Base-by-base conservation (phyloP, 1,140 invertebrate species). In the Pachyrhynchus sulphureomaculatus region DNA sequence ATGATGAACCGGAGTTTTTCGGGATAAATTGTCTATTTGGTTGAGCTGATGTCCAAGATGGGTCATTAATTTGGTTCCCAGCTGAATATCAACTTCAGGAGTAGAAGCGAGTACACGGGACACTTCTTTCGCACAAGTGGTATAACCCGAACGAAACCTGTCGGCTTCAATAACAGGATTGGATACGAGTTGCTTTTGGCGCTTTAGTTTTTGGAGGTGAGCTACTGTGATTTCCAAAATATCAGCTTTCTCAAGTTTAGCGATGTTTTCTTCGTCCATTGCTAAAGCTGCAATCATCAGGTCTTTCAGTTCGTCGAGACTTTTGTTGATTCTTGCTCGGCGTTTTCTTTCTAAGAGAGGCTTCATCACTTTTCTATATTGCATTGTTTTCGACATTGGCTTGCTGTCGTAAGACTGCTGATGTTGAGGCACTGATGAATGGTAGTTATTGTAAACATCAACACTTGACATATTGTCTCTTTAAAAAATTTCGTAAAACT, bases 181-280 rank as follows among this genome's bases (percentile, higher is more conserved):
- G 26, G 85, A 79, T 12, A 84, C 81, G 6, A 90, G 78, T 26
- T 85, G 80, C 49, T 86, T 83, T 45, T 90, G 88, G 23, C 85
- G 80, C 56, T 90, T 87, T 18, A 95, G 80, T 64, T 88, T 91
- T 78, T 93, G 90, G 63, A 98, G 80, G 71, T 96, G 93, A 68
- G 90, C 86, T 9, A 98, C 94, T 0, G 95, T 96, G 76, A 97
- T 80, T 75, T 98, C 95, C 64, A 98, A 83, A 72, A 98, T 96
- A 77, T 98, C 95, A 23, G 95, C 95, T 76, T 98, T 98, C 78
- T 98, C 95, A 73, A 98, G 78, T 72, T 97, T 95, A 39, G 91
- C 88, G 42, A 93, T 90, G 77, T 90, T 91, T 74, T 93, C 91
- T 45, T 91, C 91, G 73, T 93, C 91, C 41, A 88, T 84, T 56